These are phyloP conservation scores for Caloenas nicobarica DNA, from an alignment of 2,113 vertebrate genomes.

Conservation along the genomic window DNA sequence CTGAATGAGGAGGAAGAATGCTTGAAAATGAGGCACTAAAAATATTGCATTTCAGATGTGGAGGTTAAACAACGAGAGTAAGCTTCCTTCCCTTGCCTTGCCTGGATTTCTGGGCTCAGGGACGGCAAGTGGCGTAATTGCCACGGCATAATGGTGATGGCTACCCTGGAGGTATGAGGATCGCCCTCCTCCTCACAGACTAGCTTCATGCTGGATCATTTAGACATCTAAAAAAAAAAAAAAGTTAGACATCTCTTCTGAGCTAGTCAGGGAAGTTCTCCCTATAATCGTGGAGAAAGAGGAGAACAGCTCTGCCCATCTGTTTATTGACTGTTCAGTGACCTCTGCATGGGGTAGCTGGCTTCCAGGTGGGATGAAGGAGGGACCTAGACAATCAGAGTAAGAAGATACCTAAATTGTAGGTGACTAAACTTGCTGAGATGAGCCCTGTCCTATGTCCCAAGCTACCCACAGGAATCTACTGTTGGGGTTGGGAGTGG, in stretches of 20 bases:
- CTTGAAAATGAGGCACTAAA: conserved; percentile 63
- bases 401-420: not conserved
- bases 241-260: not conserved
- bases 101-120: not conserved
- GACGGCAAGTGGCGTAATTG: not conserved
- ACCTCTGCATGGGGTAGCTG: not conserved
- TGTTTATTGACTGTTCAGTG: not conserved
- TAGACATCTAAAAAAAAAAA: not conserved
- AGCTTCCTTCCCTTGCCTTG: not conserved
- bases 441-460: not conserved
- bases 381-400: not conserved
- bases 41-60: conserved; percentile 26
- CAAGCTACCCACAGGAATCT: not conserved
- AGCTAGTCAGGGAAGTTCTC: not conserved
- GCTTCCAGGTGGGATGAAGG: not conserved
- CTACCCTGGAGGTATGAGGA: not conserved
- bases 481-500: not conserved
- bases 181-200: not conserved
- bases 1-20: conserved; percentile 57
- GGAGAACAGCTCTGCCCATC: not conserved
- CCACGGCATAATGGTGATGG: not conserved
- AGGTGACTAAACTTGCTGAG: not conserved
- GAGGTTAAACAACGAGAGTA: not conserved
- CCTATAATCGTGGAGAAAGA: not conserved
- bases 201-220: not conserved